These are phyloP conservation scores for Cryptus viduatorius DNA, from an alignment of 2,888 invertebrate genomes.

Conservation along the genomic window DNA sequence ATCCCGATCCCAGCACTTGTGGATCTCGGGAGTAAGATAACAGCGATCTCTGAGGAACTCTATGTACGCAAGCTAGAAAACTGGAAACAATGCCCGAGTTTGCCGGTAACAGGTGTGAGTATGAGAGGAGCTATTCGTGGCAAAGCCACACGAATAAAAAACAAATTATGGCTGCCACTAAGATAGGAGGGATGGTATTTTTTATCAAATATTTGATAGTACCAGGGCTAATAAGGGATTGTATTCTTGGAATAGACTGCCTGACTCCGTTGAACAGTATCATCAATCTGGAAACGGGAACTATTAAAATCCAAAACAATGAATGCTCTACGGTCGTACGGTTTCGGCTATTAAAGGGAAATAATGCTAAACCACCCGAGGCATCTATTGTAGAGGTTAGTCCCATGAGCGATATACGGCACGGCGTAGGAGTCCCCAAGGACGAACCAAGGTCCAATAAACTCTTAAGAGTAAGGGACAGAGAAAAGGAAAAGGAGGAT, in stretches of 20 bases:
- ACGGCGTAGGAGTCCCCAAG: no score
- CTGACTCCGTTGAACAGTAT: not conserved
- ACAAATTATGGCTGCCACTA: conserved; percentile 2
- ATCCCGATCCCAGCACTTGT: not conserved
- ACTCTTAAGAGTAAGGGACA: no score
- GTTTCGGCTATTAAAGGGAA: not conserved
- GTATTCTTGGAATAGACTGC: not conserved
- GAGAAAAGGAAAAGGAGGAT: no score
- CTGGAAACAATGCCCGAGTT: not conserved
- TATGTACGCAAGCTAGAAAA: not conserved
- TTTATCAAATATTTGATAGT: not conserved
- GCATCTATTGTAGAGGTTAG: not conserved
- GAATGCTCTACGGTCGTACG: not conserved
- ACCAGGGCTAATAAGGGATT: not conserved
- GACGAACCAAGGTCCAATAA: not conserved
- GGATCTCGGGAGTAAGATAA: not conserved
- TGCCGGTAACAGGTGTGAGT: not conserved
- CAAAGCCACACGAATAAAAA: not conserved
- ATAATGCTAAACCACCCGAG: not conserved
- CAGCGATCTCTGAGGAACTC: conserved; percentile 1
- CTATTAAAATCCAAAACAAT: not conserved
- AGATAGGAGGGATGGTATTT: not conserved
- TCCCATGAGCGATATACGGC: not conserved
- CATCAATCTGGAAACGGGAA: not conserved
- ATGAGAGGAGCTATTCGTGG: not conserved